A percentile compares a stretch with the other conserved stretches of the same genome.
Conservation (phyloP, 2,797 vertebrate species). For the Rallus crepitans region DNA sequence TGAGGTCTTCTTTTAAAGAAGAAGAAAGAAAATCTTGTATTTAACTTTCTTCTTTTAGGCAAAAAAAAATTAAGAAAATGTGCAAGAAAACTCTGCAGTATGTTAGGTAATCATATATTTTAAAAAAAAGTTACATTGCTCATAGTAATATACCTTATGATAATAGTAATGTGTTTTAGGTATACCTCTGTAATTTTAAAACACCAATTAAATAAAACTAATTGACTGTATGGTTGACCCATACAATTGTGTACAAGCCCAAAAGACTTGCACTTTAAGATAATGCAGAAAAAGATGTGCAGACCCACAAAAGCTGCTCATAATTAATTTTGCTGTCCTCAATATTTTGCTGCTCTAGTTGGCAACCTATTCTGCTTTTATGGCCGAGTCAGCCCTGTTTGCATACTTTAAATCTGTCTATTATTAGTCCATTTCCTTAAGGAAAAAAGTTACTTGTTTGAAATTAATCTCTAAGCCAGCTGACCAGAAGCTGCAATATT, state of each 20-base stretch:
- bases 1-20: background rate
- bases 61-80: background rate
- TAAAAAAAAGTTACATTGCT: background rate
- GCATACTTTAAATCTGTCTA: conserved; percentile 45
- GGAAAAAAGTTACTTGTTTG: conserved; percentile 59
- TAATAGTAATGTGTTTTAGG: background rate
- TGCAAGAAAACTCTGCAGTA: background rate
- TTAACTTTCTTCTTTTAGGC: background rate
- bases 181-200: background rate
- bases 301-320: background rate
- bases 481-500: conserved; percentile 72
- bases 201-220: background rate
- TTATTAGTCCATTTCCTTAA: conserved; percentile 70
- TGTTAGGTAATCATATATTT: background rate
- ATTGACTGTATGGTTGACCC: background rate
- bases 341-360: conserved; percentile 60
- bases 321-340: conserved; percentile 47
- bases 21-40: background rate
- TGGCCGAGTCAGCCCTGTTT: conserved; percentile 59
- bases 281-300: background rate
- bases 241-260: background rate
- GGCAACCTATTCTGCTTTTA: conserved; percentile 55
- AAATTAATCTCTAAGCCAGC: conserved; percentile 77
- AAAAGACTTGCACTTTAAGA: background rate
- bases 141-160: background rate